phyloP scores from a whole-genome alignment of 1,140 invertebrate species.

The Parasteatoda tepidariorum region DNA sequence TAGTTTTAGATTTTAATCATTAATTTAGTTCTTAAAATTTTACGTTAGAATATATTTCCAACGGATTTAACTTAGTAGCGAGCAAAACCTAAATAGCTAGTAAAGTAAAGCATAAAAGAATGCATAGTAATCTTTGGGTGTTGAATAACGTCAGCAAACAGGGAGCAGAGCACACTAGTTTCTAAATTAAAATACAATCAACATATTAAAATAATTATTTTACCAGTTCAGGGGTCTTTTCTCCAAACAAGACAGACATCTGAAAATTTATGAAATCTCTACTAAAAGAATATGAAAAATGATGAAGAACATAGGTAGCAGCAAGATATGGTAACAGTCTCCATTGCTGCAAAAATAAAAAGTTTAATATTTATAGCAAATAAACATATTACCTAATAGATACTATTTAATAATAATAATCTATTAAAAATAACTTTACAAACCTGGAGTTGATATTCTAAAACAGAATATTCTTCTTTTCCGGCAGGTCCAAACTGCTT shows the following conservation, averaged over 20 bases:
- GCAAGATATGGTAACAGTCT: constrained; percentile 89
- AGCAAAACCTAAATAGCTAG: no score
- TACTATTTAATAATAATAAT: background rate
- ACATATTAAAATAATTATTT: constrained; percentile 42
- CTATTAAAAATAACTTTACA: background rate
- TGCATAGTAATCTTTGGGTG: no score
- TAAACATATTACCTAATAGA: background rate
- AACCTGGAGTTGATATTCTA: constrained; percentile 90
- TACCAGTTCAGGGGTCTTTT: constrained; percentile 69
- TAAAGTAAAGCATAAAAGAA: no score
- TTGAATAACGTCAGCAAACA: no score
- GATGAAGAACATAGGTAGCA: constrained; percentile 80
- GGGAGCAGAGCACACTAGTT: no score
- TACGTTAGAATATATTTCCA: no score
- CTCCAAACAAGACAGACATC: constrained; percentile 69
- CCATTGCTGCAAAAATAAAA: constrained; percentile 78
- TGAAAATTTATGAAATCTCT: constrained; percentile 72
- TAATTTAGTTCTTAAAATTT: no score
- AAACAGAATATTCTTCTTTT: constrained; percentile 79
- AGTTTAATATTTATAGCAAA: background rate
- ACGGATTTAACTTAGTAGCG: no score
- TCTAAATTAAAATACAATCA: no score
- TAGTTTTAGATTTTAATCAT: no score
- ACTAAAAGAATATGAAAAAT: constrained; percentile 77
- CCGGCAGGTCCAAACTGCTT: constrained; percentile 86